Conservation (phyloP, 2,113 vertebrate genomes). For the Xenopus borealis region DNA sequence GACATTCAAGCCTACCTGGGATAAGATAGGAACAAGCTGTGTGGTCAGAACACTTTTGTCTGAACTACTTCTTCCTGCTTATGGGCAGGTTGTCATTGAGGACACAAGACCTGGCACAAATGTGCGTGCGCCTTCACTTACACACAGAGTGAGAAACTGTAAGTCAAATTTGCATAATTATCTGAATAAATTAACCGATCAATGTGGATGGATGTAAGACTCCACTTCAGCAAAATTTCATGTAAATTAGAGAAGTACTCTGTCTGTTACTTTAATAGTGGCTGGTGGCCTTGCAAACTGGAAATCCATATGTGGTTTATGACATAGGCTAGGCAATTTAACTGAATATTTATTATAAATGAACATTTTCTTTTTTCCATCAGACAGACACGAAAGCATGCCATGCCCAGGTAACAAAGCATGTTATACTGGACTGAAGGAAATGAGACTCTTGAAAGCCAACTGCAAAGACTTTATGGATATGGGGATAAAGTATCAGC, state of each 20-base stretch:
- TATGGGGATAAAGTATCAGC: slow-evolving; percentile 62
- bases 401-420: slow-evolving; percentile 61
- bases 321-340: neutral
- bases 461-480: slow-evolving; percentile 66
- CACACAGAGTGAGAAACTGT: slow-evolving; percentile 54
- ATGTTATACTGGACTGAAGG: slow-evolving; percentile 53
- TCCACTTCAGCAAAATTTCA: too few species aligned
- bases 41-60: slow-evolving; percentile 51
- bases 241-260: too few species aligned
- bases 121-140: slow-evolving; percentile 8
- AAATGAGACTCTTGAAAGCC: slow-evolving; percentile 58
- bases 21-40: slow-evolving; percentile 49
- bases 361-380: neutral
- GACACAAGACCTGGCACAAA: slow-evolving; percentile 39
- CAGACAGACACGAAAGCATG: slow-evolving; percentile 54
- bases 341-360: neutral
- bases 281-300: too few species aligned
- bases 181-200: too few species aligned
- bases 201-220: too few species aligned
- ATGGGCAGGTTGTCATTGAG: slow-evolving; percentile 60
- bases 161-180: neutral
- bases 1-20: slow-evolving; percentile 42
- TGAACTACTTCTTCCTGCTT: slow-evolving; percentile 53
- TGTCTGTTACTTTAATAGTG: too few species aligned
- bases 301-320: too few species aligned